A percentile compares a stretch with the other conserved stretches of the same genome.
These are phyloP conservation scores for Delia radicum DNA, from an alignment of 1,140 invertebrate species.

Conservation along the genomic window DNA sequence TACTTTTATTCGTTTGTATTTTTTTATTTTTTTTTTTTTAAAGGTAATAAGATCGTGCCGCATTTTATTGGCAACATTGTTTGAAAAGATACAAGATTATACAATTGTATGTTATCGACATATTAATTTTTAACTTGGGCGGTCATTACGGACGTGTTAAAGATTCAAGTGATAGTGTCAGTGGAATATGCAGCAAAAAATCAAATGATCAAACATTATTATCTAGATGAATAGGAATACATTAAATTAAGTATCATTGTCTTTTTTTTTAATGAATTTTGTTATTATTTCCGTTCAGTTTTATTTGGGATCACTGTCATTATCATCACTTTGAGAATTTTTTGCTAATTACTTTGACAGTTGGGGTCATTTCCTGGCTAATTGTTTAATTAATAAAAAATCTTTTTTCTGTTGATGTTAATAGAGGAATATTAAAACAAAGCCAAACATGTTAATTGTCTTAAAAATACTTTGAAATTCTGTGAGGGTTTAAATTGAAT, in stretches of 20 bases:
- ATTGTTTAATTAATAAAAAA: slow-evolving; percentile 25
- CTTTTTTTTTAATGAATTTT: neutral
- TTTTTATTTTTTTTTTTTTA: neutral
- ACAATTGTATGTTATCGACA: neutral
- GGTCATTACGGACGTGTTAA: neutral
- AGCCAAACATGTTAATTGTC: neutral
- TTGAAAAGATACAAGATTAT: neutral
- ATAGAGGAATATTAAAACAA: neutral
- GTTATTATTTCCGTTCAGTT: neutral
- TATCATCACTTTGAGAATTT: neutral
- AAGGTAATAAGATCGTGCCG: neutral
- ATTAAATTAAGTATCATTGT: neutral
- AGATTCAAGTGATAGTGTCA: neutral
- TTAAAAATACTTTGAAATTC: too few species aligned
- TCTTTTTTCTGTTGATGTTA: neutral
- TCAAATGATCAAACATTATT: too few species aligned
- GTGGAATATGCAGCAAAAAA: too few species aligned
- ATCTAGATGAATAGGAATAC: too few species aligned
- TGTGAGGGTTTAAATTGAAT: too few species aligned
- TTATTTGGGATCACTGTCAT: neutral
- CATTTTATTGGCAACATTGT: neutral
- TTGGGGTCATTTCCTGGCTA: slow-evolving; percentile 29
- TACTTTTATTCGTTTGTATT: neutral
- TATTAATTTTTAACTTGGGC: neutral
- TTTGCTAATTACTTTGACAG: slow-evolving; percentile 19